Conservation (phyloP, 2,797 vertebrate species). For the Melanotaenia parkinsoni region DNA sequence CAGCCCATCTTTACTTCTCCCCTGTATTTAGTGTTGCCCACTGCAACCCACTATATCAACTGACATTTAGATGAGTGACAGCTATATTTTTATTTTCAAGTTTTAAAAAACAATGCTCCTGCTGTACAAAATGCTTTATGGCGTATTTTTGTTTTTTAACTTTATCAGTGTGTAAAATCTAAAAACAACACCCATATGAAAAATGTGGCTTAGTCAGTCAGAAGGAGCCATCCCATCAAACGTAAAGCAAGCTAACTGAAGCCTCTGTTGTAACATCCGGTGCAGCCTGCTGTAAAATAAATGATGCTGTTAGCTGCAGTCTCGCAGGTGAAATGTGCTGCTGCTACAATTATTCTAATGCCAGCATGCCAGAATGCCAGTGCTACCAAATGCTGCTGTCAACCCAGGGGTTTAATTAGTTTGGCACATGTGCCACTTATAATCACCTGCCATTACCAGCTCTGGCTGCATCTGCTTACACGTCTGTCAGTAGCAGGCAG, state of each 20-base stretch:
- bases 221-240: slow-evolving; percentile 32
- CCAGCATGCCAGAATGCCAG: slow-evolving; percentile 89
- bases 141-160: background rate
- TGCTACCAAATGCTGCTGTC: slow-evolving; percentile 95
- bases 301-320: slow-evolving; percentile 81
- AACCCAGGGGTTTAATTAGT: slow-evolving; percentile 94
- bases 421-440: slow-evolving; percentile 93
- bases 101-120: background rate
- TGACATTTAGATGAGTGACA: slow-evolving; percentile 1
- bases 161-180: background rate
- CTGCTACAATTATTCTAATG: slow-evolving; percentile 88
- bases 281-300: slow-evolving; percentile 81
- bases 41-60: background rate
- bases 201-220: slow-evolving; percentile 25
- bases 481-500: slow-evolving; percentile 90
- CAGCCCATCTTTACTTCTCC: background rate
- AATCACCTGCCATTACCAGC: slow-evolving; percentile 99
- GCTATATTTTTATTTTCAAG: background rate
- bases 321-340: slow-evolving; percentile 83
- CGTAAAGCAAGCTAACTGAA: slow-evolving; percentile 46
- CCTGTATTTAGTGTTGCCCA: background rate
- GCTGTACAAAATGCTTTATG: background rate
- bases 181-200: slow-evolving; percentile 3
- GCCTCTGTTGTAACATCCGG: slow-evolving; percentile 67
- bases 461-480: slow-evolving; percentile 93